These are phyloP conservation scores for Nebria ingens DNA, from an alignment of 1,140 invertebrate genomes.

Conservation along the genomic window DNA sequence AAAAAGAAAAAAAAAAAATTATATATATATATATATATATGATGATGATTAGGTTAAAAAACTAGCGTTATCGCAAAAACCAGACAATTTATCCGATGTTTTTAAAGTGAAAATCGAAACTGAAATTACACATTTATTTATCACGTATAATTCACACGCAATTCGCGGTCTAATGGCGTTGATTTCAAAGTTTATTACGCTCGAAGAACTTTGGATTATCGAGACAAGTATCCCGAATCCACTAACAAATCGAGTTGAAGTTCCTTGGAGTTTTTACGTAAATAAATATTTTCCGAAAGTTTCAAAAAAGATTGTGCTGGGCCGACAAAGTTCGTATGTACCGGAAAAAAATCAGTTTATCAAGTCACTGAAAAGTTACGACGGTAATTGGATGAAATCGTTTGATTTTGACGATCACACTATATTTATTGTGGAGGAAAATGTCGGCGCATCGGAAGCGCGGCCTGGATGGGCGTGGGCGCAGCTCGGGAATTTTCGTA, in stretches of 20 bases:
- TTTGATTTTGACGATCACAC: background rate
- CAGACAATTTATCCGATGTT: background rate
- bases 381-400: background rate
- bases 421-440: background rate
- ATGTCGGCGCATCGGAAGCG: background rate
- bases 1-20: background rate
- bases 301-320: background rate
- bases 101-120: background rate
- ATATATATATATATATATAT: background rate
- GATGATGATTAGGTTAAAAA: background rate
- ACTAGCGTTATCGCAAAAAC: background rate
- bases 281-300: background rate
- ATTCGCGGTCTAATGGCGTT: background rate
- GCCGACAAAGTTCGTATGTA: background rate
- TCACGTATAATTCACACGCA: background rate
- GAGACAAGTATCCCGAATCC: background rate
- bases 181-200: background rate
- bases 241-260: background rate
- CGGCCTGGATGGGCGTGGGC: too few species aligned
- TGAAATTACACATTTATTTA: background rate
- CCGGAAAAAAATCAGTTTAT: background rate
- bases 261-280: background rate
- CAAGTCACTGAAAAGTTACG: background rate
- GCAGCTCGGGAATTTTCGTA: too few species aligned
- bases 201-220: background rate